Evolutionary conservation across 2,797 vertebrate species (phyloP).

Genomic region (Diplodus sargus): DNA sequence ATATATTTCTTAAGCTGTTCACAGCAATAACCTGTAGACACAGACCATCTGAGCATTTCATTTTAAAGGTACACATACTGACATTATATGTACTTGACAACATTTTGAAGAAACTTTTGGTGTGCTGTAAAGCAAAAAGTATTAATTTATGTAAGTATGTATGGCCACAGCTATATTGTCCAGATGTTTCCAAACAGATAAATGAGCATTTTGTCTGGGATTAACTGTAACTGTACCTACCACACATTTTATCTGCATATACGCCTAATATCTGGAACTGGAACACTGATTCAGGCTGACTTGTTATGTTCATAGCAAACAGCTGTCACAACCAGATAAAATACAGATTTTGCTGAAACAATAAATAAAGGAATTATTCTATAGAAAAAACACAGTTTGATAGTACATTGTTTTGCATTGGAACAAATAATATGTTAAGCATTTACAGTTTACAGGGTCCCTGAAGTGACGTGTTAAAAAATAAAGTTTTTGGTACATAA

Average conservation of each 20-base stretch:
- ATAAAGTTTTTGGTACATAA: not conserved
- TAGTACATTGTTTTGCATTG: not conserved
- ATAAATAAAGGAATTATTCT: slow-evolving; percentile 8
- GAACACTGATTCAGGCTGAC: not conserved
- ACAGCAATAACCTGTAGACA: not conserved
- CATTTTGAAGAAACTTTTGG: not conserved
- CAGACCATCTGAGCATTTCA: not conserved
- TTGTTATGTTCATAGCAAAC: not conserved
- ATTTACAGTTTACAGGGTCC: not conserved
- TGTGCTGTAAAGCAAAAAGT: not conserved
- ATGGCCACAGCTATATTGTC: not conserved
- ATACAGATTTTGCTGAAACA: slow-evolving; percentile 5
- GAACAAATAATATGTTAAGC: not conserved
- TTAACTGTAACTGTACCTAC: not conserved
- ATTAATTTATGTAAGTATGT: not conserved
- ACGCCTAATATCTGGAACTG: not conserved
- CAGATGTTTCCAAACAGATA: not conserved
- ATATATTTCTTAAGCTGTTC: not conserved
- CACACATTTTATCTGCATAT: not conserved
- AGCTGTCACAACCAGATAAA: not conserved
- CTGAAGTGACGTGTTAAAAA: not conserved
- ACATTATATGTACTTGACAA: not conserved
- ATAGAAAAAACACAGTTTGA: not conserved
- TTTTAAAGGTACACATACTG: not conserved
- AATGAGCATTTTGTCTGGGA: not conserved